These are phyloP conservation scores for Luscinia luscinia DNA, from an alignment of 2,797 vertebrate genomes.

Conservation along the genomic window DNA sequence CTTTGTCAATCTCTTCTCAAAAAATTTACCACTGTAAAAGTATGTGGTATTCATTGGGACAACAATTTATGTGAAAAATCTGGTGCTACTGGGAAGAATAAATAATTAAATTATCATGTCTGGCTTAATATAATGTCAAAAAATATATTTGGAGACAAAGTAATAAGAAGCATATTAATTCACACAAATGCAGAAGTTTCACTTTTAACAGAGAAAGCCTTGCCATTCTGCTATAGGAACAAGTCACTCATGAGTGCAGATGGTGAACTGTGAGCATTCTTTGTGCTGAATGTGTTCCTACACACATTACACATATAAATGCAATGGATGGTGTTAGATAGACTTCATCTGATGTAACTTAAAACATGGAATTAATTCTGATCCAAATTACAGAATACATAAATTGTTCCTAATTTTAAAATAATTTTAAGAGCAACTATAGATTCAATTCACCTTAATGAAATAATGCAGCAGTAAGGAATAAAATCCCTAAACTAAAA, in stretches of 20 bases:
- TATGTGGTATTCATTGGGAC: background rate
- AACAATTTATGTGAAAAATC: background rate
- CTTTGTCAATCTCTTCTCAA: background rate
- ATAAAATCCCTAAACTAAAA: background rate
- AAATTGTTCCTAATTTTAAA: background rate
- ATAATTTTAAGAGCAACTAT: background rate
- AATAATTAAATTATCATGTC: background rate
- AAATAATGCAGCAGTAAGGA: background rate
- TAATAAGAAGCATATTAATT: background rate
- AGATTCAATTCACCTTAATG: background rate
- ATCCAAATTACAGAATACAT: background rate
- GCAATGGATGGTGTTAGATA: background rate
- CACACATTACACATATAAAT: background rate
- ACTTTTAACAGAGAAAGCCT: background rate
- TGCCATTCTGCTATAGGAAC: background rate
- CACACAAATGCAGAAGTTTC: background rate
- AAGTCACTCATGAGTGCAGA: background rate
- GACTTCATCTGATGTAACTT: background rate
- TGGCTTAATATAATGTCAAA: background rate
- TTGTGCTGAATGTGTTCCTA: background rate
- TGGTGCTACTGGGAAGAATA: background rate
- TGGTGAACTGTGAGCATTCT: background rate
- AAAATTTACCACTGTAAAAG: background rate
- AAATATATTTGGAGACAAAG: background rate
- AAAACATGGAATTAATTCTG: background rate